Evolutionary conservation across 2,797 vertebrate genomes (phyloP), one percentile per base, ranked within the genome.

Genomic region (Anguilla anguilla): DNA sequence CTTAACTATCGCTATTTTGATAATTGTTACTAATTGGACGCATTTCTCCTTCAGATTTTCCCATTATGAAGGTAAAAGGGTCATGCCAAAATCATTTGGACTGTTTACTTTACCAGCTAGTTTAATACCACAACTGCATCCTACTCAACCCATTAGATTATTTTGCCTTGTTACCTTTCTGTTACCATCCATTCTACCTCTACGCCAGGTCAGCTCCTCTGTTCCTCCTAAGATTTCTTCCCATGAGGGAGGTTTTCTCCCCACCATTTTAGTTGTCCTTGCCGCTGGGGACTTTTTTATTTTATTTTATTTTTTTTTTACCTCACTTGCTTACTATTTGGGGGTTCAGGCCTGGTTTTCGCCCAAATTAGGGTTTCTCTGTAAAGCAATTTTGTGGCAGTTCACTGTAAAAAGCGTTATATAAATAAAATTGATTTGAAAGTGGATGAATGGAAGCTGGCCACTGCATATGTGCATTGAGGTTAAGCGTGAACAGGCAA

Each of bases 401-500:
- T 53, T 53, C 51, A 7, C 51, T 53, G 51, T 53, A 53, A 53
- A 43, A 43, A 43, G 39, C 39, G 39, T 43, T 43, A 43, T 43
- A 43, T 43, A 43, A 61, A 19, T 61, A 4, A 22, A 0, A 19
- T 61, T 61, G 4, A 61, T 61, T 61, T 61, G 67, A 72, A 72
- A 31, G 31, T 39, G 74, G 74, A 35, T 43, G 74, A 79, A 17
- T 79, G 31, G 35, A 79, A 79, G 17, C 49, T 25, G 43, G 79
- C 9, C 43, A 11, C 3, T 22, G 43, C 10, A 2, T 49, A 19
- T 49, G 9, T 74, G n/a, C 5, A 6, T 61, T 55, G 53, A 83
- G 86, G 86, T 83, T 79, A 82, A 53, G 28, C 35, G 51, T 59
- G 74, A 61, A 1, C 43, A 74, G 83, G 49, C n/a, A 57, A 87